These are phyloP conservation scores for Athalia rosae DNA, from an alignment of 2,888 invertebrate species.

Conservation along the genomic window DNA sequence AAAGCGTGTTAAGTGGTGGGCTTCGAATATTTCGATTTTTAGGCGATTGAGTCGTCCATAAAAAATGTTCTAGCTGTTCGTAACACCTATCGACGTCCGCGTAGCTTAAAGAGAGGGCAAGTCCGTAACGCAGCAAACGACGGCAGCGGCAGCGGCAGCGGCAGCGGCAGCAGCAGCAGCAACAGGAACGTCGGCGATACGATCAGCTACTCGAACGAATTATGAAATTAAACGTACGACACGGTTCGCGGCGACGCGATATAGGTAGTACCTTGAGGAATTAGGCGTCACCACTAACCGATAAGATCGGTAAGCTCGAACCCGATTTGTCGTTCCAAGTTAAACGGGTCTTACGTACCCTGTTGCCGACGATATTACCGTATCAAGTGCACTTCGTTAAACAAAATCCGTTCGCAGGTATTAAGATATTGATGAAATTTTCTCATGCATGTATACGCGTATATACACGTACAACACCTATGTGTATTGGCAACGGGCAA, in stretches of 20 bases:
- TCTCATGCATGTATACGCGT: too few relatives aligned
- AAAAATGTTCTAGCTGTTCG: conserved; percentile 12
- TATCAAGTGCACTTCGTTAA: conserved; percentile 14
- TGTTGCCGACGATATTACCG: neutral
- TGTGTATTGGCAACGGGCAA: too few relatives aligned
- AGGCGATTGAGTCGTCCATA: conserved; percentile 27
- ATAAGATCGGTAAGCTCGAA: conserved; percentile 40
- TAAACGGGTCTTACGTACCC: conserved; percentile 4
- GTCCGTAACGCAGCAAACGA: too few relatives aligned
- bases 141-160: too few relatives aligned
- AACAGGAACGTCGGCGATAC: conserved; percentile 16
- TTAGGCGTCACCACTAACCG: conserved; percentile 37
- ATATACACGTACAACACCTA: too few relatives aligned
- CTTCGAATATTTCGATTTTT: conserved; percentile 12
- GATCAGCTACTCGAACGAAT: conserved; percentile 36
- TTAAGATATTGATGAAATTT: conserved; percentile 1
- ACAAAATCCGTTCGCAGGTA: neutral
- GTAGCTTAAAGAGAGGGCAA: neutral
- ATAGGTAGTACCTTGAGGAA: conserved; percentile 34
- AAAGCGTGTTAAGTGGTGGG: conserved; percentile 9
- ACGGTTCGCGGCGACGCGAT: conserved; percentile 36
- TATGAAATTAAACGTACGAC: conserved; percentile 43
- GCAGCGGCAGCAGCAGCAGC: too few relatives aligned
- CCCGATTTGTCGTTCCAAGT: conserved; percentile 35
- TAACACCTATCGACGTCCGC: conserved; percentile 22